phyloP scores from a whole-genome alignment of 2,797 vertebrate genomes.

The Gymnodraco acuticeps region DNA sequence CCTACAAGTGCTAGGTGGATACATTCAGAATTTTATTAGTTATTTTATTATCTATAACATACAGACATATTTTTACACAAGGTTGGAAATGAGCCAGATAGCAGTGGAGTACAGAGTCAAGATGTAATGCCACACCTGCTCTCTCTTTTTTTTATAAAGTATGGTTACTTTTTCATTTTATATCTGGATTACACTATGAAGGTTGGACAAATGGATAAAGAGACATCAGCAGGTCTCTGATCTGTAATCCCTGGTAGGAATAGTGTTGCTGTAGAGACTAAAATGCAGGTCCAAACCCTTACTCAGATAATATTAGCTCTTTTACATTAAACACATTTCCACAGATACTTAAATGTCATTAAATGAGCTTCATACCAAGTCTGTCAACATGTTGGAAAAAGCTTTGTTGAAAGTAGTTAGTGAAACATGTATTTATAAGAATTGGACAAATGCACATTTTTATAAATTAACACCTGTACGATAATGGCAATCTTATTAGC shows the following conservation, averaged over 20 bases:
- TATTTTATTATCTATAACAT: neutral
- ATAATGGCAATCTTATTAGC: neutral
- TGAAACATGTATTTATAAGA: no score
- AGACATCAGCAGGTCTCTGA: neutral
- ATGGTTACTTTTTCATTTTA: neutral
- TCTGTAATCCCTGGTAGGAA: neutral
- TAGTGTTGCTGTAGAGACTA: neutral
- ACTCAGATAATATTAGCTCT: neutral
- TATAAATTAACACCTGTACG: neutral
- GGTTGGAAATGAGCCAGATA: slow-evolving; percentile 1
- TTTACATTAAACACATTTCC: neutral
- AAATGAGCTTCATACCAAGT: neutral
- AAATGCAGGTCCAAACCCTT: neutral
- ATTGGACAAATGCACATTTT: no score
- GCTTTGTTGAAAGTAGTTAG: no score
- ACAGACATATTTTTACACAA: neutral
- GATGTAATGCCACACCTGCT: no score
- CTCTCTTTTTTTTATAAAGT: no score
- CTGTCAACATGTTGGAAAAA: neutral
- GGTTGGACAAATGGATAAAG: neutral
- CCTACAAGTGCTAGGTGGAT: neutral
- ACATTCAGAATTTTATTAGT: neutral
- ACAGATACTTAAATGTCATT: neutral
- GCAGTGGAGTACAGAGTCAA: neutral
- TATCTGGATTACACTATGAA: neutral